These are phyloP conservation scores for Cyrtorhinus lividipennis DNA, from an alignment of 1,140 invertebrate genomes.

Conservation along the genomic window DNA sequence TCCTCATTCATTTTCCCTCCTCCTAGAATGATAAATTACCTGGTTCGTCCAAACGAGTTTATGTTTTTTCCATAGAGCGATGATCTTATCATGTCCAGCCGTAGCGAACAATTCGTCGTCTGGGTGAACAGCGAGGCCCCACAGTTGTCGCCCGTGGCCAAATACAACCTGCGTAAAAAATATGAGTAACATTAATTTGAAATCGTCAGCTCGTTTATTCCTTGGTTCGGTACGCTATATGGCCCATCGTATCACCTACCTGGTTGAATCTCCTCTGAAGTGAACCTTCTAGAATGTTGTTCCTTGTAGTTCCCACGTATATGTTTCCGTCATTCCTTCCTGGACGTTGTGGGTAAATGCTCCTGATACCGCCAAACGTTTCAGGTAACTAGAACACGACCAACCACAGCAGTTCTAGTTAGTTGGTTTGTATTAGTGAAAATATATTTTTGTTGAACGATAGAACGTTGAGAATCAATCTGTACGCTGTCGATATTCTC, in stretches of 20 bases:
- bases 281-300: conserved; percentile 86
- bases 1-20: too few species aligned
- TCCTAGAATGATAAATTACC: conserved; percentile 40
- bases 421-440: too few species aligned
- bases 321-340: conserved; percentile 76
- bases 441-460: too few species aligned
- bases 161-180: conserved; percentile 54
- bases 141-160: conserved; percentile 78
- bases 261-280: conserved; percentile 77
- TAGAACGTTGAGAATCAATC: too few species aligned
- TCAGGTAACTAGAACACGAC: conserved; percentile 83
- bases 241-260: conserved; percentile 33
- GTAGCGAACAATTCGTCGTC: conserved; percentile 85
- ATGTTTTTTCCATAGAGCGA: conserved; percentile 76
- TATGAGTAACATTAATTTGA: background rate
- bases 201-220: background rate
- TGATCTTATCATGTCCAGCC: conserved; percentile 80
- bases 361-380: conserved; percentile 64
- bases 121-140: conserved; percentile 78
- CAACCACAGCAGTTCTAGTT: too few species aligned
- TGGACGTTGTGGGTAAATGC: conserved; percentile 70
- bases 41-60: conserved; percentile 77
- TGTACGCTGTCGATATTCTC: too few species aligned
- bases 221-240: background rate
- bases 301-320: conserved; percentile 83